Conservation (phyloP, 1,140 invertebrate species). For the Diachasmimorpha longicaudata region DNA sequence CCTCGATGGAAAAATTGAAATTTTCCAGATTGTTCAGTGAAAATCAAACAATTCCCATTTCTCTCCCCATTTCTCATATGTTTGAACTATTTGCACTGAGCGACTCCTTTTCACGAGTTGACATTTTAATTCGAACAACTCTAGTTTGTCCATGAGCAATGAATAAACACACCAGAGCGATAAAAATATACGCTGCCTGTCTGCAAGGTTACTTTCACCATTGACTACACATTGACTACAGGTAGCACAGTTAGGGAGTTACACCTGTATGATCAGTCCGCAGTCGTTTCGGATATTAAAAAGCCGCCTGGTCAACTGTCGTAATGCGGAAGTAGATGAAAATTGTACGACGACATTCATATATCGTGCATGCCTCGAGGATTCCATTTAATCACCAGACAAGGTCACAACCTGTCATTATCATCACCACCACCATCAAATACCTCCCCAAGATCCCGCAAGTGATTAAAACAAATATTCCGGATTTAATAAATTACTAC, state of each 20-base stretch:
- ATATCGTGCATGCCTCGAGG: neutral
- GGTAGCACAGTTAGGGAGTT: neutral
- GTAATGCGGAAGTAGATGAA: constrained; percentile 30
- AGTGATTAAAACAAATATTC: too few species aligned
- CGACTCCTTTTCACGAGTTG: neutral
- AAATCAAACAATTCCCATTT: too few species aligned
- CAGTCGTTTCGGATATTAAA: constrained; percentile 15
- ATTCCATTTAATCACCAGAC: constrained; percentile 3
- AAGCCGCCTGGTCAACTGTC: constrained; percentile 20
- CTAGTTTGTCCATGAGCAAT: neutral
- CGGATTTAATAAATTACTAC: too few species aligned
- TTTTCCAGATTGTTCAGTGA: too few species aligned
- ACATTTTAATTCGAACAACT: neutral
- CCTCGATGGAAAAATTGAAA: too few species aligned
- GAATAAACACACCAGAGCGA: constrained; percentile 6
- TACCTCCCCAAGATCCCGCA: too few species aligned
- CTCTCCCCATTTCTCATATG: too few species aligned
- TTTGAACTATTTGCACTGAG: too few species aligned
- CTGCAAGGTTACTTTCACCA: constrained; percentile 37
- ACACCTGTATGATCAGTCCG: neutral
- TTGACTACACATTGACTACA: constrained; percentile 7
- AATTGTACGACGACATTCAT: neutral
- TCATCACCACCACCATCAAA: too few species aligned
- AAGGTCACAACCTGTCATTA: constrained; percentile 28
- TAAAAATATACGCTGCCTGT: constrained; percentile 7